Percentiles rank a stretch among this genome's conserved stretches.
phyloP scores from a whole-genome alignment of 2,888 invertebrate species.

The Cabera pusaria region DNA sequence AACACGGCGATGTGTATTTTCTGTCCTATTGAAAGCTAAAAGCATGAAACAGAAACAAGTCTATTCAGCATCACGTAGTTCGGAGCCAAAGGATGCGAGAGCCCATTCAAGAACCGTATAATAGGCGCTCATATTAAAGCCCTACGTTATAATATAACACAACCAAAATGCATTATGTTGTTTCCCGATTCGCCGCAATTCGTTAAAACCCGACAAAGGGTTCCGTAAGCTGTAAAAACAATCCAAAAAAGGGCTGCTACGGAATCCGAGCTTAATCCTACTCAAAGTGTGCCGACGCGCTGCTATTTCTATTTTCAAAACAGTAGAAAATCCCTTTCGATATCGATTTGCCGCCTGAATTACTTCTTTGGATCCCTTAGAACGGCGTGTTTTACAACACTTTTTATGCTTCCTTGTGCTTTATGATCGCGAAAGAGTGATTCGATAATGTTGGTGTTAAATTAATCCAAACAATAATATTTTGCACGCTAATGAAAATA shows the following conservation, averaged over 20 bases:
- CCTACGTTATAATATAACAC: slow-evolving; percentile 44
- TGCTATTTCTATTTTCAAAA: slow-evolving; percentile 73
- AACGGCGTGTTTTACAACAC: slow-evolving; percentile 57
- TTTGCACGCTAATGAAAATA: slow-evolving; percentile 18
- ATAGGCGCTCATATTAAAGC: slow-evolving; percentile 49
- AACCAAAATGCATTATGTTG: slow-evolving; percentile 49
- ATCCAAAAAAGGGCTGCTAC: slow-evolving; percentile 53
- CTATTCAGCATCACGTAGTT: slow-evolving; percentile 71
- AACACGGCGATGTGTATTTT: slow-evolving; percentile 31
- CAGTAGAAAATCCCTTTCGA: slow-evolving; percentile 79
- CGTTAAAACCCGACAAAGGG: slow-evolving; percentile 77
- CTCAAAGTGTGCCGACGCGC: slow-evolving; percentile 66
- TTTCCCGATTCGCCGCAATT: slow-evolving; percentile 50
- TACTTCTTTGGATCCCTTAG: slow-evolving; percentile 58
- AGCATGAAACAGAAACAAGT: slow-evolving; percentile 73
- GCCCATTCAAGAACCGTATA: slow-evolving; percentile 66
- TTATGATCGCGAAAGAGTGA: slow-evolving; percentile 34
- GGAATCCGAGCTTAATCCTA: slow-evolving; percentile 68
- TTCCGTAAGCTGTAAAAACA: slow-evolving; percentile 80
- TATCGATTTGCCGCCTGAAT: slow-evolving; percentile 78
- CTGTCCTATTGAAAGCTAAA: slow-evolving; percentile 56
- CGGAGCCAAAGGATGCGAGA: slow-evolving; percentile 59
- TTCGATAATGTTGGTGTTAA: slow-evolving; percentile 23
- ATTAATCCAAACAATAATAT: slow-evolving; percentile 23
- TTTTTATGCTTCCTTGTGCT: slow-evolving; percentile 49